These are phyloP conservation scores for Drosophila monieri DNA, from an alignment of 2,888 invertebrate genomes.

Conservation along the genomic window DNA sequence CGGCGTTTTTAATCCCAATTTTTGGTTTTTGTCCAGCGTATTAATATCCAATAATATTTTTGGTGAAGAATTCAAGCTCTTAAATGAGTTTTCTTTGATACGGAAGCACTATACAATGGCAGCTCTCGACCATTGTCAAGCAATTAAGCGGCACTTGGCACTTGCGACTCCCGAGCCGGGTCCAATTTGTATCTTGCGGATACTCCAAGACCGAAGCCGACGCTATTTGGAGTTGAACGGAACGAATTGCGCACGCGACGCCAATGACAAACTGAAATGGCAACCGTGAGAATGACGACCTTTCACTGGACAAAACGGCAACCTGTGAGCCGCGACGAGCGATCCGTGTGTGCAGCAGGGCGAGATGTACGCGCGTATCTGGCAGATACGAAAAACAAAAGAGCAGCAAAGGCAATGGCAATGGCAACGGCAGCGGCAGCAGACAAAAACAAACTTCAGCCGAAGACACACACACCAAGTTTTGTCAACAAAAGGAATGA, in stretches of 20 bases:
- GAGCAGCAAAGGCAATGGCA: slow-evolving; percentile 25
- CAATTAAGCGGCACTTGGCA: slow-evolving; percentile 31
- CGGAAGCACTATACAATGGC: slow-evolving; percentile 42
- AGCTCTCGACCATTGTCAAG: slow-evolving; percentile 49
- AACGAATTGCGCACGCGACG: slow-evolving; percentile 45
- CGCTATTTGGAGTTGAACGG: slow-evolving; percentile 42
- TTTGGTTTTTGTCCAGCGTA: neutral
- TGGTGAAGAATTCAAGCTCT: slow-evolving; percentile 12
- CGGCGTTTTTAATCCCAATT: slow-evolving; percentile 52
- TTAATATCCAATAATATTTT: neutral
- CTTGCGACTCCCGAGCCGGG: slow-evolving; percentile 10
- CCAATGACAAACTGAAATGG: slow-evolving; percentile 33
- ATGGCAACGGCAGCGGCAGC: slow-evolving; percentile 14
- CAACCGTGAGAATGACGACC: slow-evolving; percentile 59
- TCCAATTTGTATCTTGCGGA: slow-evolving; percentile 34
- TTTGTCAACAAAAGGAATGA: slow-evolving; percentile 76
- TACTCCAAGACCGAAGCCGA: slow-evolving; percentile 44
- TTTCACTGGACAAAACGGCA: slow-evolving; percentile 64
- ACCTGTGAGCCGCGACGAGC: slow-evolving; percentile 62
- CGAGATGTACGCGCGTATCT: slow-evolving; percentile 78
- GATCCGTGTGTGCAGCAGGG: slow-evolving; percentile 46
- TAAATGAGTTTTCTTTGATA: slow-evolving; percentile 14
- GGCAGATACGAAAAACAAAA: slow-evolving; percentile 62
- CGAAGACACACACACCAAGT: slow-evolving; percentile 46
- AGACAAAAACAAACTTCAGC: slow-evolving; percentile 55